Conservation (phyloP, 2,888 invertebrate genomes). For the Trissoscelio sp. region DNA sequence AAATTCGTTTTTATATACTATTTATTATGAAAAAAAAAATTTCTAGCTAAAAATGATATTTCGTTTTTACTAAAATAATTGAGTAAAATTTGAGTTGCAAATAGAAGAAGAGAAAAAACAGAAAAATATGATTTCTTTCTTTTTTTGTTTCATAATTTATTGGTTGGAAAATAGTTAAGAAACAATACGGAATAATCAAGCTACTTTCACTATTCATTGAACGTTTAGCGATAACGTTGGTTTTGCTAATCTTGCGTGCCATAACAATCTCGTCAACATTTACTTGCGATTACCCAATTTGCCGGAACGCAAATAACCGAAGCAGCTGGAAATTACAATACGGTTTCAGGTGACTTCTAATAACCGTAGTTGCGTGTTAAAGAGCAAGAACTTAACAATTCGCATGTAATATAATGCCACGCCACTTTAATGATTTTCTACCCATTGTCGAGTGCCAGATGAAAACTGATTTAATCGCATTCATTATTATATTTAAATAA, state of each 20-base stretch:
- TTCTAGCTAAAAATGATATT: too few species aligned
- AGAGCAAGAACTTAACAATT: conserved; percentile 20
- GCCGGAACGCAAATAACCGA: conserved; percentile 35
- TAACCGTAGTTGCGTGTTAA: conserved; percentile 43
- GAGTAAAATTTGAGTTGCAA: too few species aligned
- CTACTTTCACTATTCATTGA: neutral
- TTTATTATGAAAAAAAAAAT: too few species aligned
- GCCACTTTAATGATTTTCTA: neutral
- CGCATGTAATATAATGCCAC: conserved; percentile 14
- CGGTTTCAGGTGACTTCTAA: conserved; percentile 16
- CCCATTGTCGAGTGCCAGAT: too few species aligned
- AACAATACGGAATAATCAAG: neutral
- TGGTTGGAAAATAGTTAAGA: neutral
- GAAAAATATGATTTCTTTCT: too few species aligned
- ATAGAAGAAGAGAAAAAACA: too few species aligned
- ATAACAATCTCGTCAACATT: conserved; percentile 54
- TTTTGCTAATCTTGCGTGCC: conserved; percentile 24
- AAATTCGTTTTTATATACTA: too few species aligned
- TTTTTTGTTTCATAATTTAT: neutral
- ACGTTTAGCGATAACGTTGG: neutral
- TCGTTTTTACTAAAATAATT: too few species aligned
- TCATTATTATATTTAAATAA: too few species aligned
- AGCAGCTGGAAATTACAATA: conserved; percentile 29
- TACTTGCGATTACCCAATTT: conserved; percentile 57
- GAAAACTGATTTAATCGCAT: too few species aligned